phyloP scores from a whole-genome alignment of 2,113 vertebrate genomes.

The Catharus minimus region DNA sequence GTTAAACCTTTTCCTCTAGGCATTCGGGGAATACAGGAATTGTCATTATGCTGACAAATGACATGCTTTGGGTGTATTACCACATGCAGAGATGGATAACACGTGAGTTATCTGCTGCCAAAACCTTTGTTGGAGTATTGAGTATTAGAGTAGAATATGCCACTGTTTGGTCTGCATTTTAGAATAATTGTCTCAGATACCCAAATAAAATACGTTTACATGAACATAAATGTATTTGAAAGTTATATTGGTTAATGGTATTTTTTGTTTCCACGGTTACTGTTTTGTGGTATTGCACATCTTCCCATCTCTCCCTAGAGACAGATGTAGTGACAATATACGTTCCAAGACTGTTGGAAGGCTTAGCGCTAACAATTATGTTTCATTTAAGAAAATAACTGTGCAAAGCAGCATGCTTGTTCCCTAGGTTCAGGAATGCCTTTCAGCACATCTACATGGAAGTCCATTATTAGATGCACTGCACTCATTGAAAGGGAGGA shows the following conservation, averaged over 20 bases:
- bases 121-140: neutral
- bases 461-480: neutral
- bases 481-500: neutral
- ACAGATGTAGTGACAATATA: neutral
- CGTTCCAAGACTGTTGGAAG: neutral
- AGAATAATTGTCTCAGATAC: neutral
- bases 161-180: neutral
- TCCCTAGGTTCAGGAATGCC: neutral
- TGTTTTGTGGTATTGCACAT: neutral
- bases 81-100: slow-evolving; percentile 32
- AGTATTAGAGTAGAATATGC: neutral
- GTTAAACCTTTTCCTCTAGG: slow-evolving; percentile 64
- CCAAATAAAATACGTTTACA: slow-evolving; percentile 7
- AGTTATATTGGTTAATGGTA: neutral
- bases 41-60: slow-evolving; percentile 52
- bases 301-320: neutral
- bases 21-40: slow-evolving; percentile 60
- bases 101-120: slow-evolving; percentile 6
- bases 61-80: slow-evolving; percentile 8
- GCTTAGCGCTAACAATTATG: neutral
- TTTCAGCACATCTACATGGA: neutral
- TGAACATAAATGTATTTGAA: neutral
- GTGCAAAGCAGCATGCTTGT: neutral
- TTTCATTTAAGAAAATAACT: neutral
- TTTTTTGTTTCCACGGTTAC: slow-evolving; percentile 1